Percentiles rank a stretch among this genome's conserved stretches.
These are phyloP conservation scores for Trididemnum nubilum DNA, from an alignment of 23 tunicate genomes.

Conservation along the genomic window DNA sequence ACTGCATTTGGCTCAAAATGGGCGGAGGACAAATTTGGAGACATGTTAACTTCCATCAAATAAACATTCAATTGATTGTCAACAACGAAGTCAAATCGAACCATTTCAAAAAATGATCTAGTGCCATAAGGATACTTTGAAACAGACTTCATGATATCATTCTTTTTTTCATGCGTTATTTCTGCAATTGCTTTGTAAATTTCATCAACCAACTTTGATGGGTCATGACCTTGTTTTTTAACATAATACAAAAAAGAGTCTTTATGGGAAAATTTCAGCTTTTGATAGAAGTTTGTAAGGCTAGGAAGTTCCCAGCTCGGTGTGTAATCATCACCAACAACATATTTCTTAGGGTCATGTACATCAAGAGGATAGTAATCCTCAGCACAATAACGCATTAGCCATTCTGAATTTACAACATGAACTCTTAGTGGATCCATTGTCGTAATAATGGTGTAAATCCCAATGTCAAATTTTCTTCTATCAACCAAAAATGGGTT, in stretches of 20 bases:
- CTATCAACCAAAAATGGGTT: constrained; percentile 76
- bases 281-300: constrained; percentile 34
- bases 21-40: constrained; percentile 92
- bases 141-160: constrained; percentile 32
- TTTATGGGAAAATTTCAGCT: constrained; percentile 62
- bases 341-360: constrained; percentile 69
- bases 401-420: constrained; percentile 85
- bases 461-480: constrained; percentile 90
- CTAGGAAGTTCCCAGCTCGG: constrained; percentile 93
- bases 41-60: constrained; percentile 96
- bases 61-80: constrained; percentile 69
- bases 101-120: constrained; percentile 77
- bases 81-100: constrained; percentile 93
- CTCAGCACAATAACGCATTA: constrained; percentile 82
- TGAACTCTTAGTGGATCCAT: constrained; percentile 78
- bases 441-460: constrained; percentile 90
- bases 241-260: constrained; percentile 35
- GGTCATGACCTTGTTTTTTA: constrained; percentile 29
- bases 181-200: constrained; percentile 72
- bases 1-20: constrained; percentile 69
- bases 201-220: constrained; percentile 29
- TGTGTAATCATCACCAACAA: constrained; percentile 96
- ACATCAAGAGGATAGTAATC: constrained; percentile 85
- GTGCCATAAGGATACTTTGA: constrained; percentile 49
- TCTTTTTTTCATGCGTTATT: constrained; percentile 52